These are phyloP conservation scores for Epicampocera succincta DNA, from an alignment of 2,888 invertebrate genomes.

Conservation along the genomic window DNA sequence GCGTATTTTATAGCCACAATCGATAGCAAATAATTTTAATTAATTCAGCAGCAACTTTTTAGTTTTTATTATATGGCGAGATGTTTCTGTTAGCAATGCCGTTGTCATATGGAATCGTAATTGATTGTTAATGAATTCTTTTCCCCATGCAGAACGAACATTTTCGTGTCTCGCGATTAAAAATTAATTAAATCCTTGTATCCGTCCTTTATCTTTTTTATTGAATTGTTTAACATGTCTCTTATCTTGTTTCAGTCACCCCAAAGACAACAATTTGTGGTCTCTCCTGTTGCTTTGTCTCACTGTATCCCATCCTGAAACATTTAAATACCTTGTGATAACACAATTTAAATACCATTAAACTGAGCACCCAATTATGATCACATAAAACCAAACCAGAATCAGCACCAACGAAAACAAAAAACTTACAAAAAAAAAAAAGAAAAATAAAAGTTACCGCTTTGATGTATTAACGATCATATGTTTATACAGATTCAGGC, in stretches of 20 bases:
- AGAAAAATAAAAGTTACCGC: slow-evolving; percentile 55
- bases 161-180: neutral
- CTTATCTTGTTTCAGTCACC: slow-evolving; percentile 69
- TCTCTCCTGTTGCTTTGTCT: slow-evolving; percentile 12
- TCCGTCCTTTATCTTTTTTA: slow-evolving; percentile 53
- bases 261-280: slow-evolving; percentile 45
- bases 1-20: neutral
- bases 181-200: slow-evolving; percentile 36
- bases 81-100: neutral
- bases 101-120: slow-evolving; percentile 5
- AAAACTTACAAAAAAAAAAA: slow-evolving; percentile 62
- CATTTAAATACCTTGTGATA: slow-evolving; percentile 80
- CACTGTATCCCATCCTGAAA: slow-evolving; percentile 70
- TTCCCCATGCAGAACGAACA: neutral
- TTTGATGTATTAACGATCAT: slow-evolving; percentile 68
- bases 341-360: slow-evolving; percentile 81
- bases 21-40: slow-evolving; percentile 2
- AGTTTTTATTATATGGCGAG: neutral
- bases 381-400: slow-evolving; percentile 40
- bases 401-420: slow-evolving; percentile 9
- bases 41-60: neutral
- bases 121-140: neutral
- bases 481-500: slow-evolving; percentile 37
- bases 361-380: slow-evolving; percentile 80
- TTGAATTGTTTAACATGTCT: slow-evolving; percentile 67